Evolutionary conservation across 2,888 invertebrate genomes (phyloP).

Genomic region (Calliopum simillimum): DNA sequence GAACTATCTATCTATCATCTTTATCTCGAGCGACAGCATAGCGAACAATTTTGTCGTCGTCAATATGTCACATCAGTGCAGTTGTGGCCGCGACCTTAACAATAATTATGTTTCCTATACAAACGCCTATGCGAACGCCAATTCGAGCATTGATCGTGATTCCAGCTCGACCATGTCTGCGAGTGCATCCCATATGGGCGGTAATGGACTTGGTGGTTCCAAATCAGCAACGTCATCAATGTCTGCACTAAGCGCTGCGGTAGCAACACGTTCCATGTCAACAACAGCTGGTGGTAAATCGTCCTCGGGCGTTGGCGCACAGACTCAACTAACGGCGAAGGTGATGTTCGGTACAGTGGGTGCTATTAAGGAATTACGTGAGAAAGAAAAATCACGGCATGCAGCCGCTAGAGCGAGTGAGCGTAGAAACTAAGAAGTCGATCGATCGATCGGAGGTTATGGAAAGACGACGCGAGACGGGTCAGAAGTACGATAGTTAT

Average conservation of each 20-base stretch:
- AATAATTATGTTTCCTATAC: slow-evolving; percentile 67
- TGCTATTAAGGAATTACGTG: slow-evolving; percentile 79
- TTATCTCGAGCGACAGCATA: slow-evolving; percentile 7
- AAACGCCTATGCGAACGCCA: slow-evolving; percentile 65
- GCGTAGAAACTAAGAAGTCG: slow-evolving; percentile 60
- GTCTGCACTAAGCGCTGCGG: slow-evolving; percentile 25
- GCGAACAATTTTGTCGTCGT: slow-evolving; percentile 13
- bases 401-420: slow-evolving; percentile 66
- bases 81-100: slow-evolving; percentile 68
- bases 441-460: background rate
- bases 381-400: slow-evolving; percentile 77
- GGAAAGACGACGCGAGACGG: background rate
- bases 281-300: slow-evolving; percentile 39
- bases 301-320: slow-evolving; percentile 48
- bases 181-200: slow-evolving; percentile 47
- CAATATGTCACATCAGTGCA: slow-evolving; percentile 68
- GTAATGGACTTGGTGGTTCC: slow-evolving; percentile 44
- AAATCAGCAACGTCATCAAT: slow-evolving; percentile 45
- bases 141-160: slow-evolving; percentile 62
- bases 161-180: slow-evolving; percentile 45
- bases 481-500: slow-evolving; percentile 13
- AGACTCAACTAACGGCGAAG: slow-evolving; percentile 76
- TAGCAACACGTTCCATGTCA: slow-evolving; percentile 40
- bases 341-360: slow-evolving; percentile 80
- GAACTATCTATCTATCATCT: too few relatives aligned